A percentile compares a stretch with the other conserved stretches of the same genome.
Evolutionary conservation across 2,888 invertebrate genomes (phyloP).

Genomic region (Chrysomela aeneicollis): DNA sequence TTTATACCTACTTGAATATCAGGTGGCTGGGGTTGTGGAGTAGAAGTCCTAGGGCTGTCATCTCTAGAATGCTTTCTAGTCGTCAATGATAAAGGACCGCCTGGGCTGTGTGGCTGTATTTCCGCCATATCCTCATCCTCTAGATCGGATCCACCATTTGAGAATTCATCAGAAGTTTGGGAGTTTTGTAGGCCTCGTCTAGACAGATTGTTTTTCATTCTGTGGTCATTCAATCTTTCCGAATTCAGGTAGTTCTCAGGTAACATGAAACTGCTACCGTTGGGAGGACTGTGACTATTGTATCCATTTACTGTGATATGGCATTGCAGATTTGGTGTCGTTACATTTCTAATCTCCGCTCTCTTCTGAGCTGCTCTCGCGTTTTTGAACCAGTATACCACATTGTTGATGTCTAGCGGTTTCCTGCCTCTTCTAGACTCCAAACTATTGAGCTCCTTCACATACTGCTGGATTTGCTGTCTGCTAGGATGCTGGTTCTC

Average conservation of each 20-base stretch:
- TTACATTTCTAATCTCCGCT: slow-evolving; percentile 77
- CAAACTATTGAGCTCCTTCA: slow-evolving; percentile 89
- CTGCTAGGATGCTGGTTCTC: slow-evolving; percentile 97
- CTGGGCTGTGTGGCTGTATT: slow-evolving; percentile 71
- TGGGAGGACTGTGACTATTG: slow-evolving; percentile 71
- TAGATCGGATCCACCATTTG: slow-evolving; percentile 72
- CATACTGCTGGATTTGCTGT: slow-evolving; percentile 95
- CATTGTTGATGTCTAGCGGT: slow-evolving; percentile 94
- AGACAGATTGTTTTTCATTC: slow-evolving; percentile 70
- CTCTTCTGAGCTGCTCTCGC: slow-evolving; percentile 95
- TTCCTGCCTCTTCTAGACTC: slow-evolving; percentile 93
- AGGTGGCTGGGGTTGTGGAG: slow-evolving; percentile 48
- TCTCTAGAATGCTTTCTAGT: slow-evolving; percentile 68
- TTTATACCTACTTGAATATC: slow-evolving; percentile 57
- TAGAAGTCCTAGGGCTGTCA: slow-evolving; percentile 62
- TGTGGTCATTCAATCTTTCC: slow-evolving; percentile 63
- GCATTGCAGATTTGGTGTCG: slow-evolving; percentile 65
- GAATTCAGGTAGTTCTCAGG: slow-evolving; percentile 68
- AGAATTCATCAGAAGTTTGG: slow-evolving; percentile 74
- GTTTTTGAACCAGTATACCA: slow-evolving; percentile 98
- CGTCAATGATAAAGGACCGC: slow-evolving; percentile 74
- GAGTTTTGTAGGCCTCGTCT: slow-evolving; percentile 67
- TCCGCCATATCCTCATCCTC: slow-evolving; percentile 71
- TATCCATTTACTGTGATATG: slow-evolving; percentile 72
- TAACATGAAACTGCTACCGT: slow-evolving; percentile 69